Evolutionary conservation across 2,888 invertebrate species (phyloP), one percentile per base, ranked within the genome.

Genomic region (Drosophila niveifrons): DNA sequence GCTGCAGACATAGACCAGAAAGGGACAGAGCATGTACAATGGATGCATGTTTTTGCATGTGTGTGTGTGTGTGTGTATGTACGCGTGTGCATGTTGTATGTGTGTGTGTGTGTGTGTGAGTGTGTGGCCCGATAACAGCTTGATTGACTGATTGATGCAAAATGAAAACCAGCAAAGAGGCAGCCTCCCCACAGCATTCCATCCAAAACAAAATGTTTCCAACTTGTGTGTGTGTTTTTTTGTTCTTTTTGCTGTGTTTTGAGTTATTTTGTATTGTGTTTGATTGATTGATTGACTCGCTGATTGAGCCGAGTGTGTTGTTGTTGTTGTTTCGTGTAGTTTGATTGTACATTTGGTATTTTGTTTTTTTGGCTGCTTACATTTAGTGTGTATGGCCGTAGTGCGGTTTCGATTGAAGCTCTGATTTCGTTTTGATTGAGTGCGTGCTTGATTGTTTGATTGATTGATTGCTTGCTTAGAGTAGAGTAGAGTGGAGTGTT

Each of bases 371-470:
- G 83, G 78, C 86, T 85, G 82, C 84, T 88, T 84, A 88, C 88
- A 84, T 84, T 82, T 82, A 23, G 64, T 66, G 73, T 73, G 23
- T 84, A 81, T 84, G 88, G 82, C 85, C 85, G 56, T 53, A 52
- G 52, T 62, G 56, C 44, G 59, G 43, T 55, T 71, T 58, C 11
- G 77, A 44, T 58, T 66, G 72, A 68, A 51, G 72, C 31, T 53
- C 50, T 66, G 70, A 41, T 55, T 62, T 55, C 65, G 59, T 41
- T 46, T n/a, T n/a, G n/a, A n/a, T n/a, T 48, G 47, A 1, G 58
- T 48, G 50, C 13, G 58, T 62, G 65, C 44, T 34, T 68, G 64
- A 31, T 58, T 52, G 64, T 23, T 58, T 52, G 63, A 34, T 56
- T 72, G 63, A 51, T 44, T 66, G 57, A 43, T 66, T 57, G 66